These are phyloP conservation scores for Galleria mellonella DNA, from an alignment of 1,140 invertebrate genomes.

Conservation along the genomic window DNA sequence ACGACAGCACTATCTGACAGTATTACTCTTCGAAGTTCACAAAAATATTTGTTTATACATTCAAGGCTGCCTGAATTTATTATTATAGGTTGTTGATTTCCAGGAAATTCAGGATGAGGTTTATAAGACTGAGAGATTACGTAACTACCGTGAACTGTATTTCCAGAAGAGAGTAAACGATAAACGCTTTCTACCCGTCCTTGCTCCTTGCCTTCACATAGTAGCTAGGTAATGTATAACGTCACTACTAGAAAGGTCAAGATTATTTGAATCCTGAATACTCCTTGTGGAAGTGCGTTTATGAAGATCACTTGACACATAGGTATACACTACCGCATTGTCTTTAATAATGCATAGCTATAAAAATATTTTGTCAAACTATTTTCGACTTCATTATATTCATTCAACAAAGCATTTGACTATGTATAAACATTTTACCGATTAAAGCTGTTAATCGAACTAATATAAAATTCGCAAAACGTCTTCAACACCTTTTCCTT, in stretches of 20 bases:
- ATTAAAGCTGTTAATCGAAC: background rate
- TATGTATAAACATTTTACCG: background rate
- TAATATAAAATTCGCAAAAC: too few relatives aligned
- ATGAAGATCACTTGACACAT: constrained; percentile 40
- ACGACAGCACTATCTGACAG: constrained; percentile 45
- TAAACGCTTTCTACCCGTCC: constrained; percentile 72
- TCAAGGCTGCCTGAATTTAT: background rate
- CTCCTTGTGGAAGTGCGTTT: constrained; percentile 62
- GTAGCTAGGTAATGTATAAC: constrained; percentile 66
- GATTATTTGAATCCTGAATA: constrained; percentile 27
- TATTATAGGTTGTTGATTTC: constrained; percentile 33
- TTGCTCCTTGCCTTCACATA: constrained; percentile 72
- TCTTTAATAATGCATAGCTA: constrained; percentile 29
- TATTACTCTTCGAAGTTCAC: constrained; percentile 19
- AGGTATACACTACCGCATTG: constrained; percentile 27
- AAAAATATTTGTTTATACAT: background rate
- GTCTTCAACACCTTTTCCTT: background rate
- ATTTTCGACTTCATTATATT: constrained; percentile 19
- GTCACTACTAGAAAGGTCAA: constrained; percentile 46
- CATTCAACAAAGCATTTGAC: constrained; percentile 1
- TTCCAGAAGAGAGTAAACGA: constrained; percentile 66
- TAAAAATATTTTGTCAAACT: constrained; percentile 21
- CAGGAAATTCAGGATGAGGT: constrained; percentile 49
- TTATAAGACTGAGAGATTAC: constrained; percentile 69
- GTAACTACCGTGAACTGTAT: constrained; percentile 66